phyloP scores from a whole-genome alignment of 2,113 vertebrate species.

The Spilogale gracilis region DNA sequence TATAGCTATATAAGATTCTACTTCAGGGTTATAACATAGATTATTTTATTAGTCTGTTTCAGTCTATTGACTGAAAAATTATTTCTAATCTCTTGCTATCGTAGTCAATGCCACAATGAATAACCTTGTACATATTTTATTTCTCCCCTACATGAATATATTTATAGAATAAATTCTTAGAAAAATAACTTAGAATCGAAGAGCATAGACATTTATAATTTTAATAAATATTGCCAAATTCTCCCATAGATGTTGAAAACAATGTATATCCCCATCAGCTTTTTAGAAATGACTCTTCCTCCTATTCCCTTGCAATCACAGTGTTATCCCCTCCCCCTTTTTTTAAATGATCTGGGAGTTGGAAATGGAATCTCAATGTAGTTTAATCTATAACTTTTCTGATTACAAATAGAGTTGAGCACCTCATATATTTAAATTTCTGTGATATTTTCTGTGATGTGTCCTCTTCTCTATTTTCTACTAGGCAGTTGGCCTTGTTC shows the following conservation, averaged over 20 bases:
- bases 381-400: neutral
- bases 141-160: neutral
- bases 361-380: neutral
- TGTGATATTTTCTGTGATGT: neutral
- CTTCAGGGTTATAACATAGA: neutral
- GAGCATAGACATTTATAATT: neutral
- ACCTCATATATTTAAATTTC: neutral
- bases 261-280: neutral
- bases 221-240: slow-evolving; percentile 33
- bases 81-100: neutral
- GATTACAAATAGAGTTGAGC: neutral
- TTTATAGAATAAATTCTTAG: slow-evolving; percentile 27
- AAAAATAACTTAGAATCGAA: slow-evolving; percentile 35
- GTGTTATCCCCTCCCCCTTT: neutral
- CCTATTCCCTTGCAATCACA: neutral
- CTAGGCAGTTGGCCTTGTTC: neutral
- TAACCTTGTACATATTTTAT: neutral
- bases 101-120: neutral
- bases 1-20: neutral
- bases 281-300: neutral
- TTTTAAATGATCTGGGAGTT: neutral
- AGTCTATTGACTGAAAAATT: neutral
- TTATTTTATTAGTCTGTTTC: neutral
- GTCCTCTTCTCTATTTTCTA: neutral
- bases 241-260: neutral